A percentile compares a stretch with the other conserved stretches of the same genome.
These are phyloP conservation scores for Plagodis pulveraria DNA, from an alignment of 2,888 invertebrate species.

Conservation along the genomic window DNA sequence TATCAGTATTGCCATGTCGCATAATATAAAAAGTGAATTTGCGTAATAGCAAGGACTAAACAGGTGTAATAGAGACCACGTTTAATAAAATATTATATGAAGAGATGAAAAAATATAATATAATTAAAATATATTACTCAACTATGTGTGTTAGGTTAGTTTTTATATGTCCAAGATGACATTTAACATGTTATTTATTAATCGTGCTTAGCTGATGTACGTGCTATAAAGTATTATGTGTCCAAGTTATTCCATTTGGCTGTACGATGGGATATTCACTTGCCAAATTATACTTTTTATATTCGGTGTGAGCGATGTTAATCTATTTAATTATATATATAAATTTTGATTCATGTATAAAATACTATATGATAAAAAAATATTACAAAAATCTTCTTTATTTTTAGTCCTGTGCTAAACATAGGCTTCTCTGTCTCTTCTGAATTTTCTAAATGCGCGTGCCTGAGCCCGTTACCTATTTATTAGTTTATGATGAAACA, in stretches of 20 bases:
- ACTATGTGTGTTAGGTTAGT: constrained; percentile 66
- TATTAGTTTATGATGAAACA: too few relatives aligned
- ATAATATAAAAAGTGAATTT: constrained; percentile 40
- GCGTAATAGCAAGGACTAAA: constrained; percentile 53
- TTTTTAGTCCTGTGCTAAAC: too few relatives aligned
- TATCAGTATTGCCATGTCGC: constrained; percentile 31
- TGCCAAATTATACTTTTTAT: constrained; percentile 60
- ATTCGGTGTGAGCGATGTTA: constrained; percentile 69
- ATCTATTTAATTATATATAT: constrained; percentile 5
- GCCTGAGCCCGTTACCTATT: too few relatives aligned
- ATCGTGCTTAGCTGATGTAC: constrained; percentile 70
- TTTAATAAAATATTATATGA: constrained; percentile 44
- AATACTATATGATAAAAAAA: constrained; percentile 7
- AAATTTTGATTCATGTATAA: not conserved
- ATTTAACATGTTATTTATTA: constrained; percentile 52
- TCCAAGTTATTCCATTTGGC: constrained; percentile 33
- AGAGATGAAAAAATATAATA: constrained; percentile 49
- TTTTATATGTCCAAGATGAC: constrained; percentile 47
- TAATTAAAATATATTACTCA: constrained; percentile 52
- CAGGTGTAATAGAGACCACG: constrained; percentile 73
- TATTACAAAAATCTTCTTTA: not conserved
- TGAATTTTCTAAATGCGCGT: too few relatives aligned
- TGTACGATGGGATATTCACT: constrained; percentile 44
- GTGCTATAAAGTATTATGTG: constrained; percentile 51
- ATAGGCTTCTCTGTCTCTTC: too few relatives aligned